These are phyloP conservation scores for Drosophila pseudotakahashii DNA, from an alignment of 2,888 invertebrate species.

Conservation along the genomic window DNA sequence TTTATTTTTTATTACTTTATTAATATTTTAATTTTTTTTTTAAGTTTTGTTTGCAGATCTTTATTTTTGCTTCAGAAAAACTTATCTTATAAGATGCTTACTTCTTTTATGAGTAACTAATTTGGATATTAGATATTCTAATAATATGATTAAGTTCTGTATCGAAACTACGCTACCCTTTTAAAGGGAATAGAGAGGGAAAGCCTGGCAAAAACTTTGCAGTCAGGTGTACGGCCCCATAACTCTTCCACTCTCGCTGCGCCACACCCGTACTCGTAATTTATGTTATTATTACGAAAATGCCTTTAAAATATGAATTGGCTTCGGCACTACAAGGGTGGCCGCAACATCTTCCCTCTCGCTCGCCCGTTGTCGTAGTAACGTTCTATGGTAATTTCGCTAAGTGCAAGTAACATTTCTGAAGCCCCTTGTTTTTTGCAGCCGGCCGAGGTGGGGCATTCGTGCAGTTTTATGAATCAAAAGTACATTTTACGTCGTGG, in stretches of 20 bases:
- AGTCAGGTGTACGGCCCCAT: constrained; percentile 32
- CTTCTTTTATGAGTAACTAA: too few relatives aligned
- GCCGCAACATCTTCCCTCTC: constrained; percentile 9
- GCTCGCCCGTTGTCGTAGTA: constrained; percentile 53
- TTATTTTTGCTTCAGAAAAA: too few relatives aligned
- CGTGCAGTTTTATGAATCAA: constrained; percentile 71
- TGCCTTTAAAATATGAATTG: constrained; percentile 69
- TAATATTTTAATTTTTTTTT: too few relatives aligned
- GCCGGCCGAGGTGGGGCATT: constrained; percentile 29
- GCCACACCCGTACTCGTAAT: constrained; percentile 29
- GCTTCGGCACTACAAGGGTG: constrained; percentile 39
- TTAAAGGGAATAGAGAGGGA: constrained; percentile 1
- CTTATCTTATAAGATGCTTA: too few relatives aligned
- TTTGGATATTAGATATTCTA: too few relatives aligned
- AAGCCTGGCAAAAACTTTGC: constrained; percentile 24
- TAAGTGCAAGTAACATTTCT: constrained; percentile 61
- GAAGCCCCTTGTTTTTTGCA: constrained; percentile 8
- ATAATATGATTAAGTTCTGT: neutral
- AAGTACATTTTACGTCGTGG: constrained; percentile 46
- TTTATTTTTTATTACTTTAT: too few relatives aligned
- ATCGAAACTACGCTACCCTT: neutral
- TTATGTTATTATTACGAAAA: constrained; percentile 54
- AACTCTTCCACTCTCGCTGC: constrained; percentile 23
- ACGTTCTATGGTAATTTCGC: constrained; percentile 73
- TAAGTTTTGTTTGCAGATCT: too few relatives aligned